A percentile compares a stretch with the other conserved stretches of the same genome.
These are phyloP conservation scores for Actinia equina DNA, from an alignment of 64 coral and sea anemone genomes.

Conservation along the genomic window DNA sequence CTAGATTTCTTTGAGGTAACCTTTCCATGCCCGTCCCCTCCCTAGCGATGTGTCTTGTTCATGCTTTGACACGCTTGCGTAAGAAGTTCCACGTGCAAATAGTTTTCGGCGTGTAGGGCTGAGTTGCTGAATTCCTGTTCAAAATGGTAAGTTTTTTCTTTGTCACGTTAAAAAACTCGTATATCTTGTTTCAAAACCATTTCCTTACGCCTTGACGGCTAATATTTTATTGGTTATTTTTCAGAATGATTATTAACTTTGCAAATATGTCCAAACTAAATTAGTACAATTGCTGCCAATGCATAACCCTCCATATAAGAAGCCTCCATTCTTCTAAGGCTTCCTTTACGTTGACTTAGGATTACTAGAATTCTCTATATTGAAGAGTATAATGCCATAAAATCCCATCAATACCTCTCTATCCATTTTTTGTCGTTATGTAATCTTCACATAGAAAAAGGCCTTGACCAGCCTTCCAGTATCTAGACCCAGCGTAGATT, in stretches of 20 bases:
- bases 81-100: conserved; percentile 24
- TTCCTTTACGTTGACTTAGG: background rate
- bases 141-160: conserved; percentile 20
- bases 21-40: background rate
- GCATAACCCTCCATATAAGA: background rate
- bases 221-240: background rate
- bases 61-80: conserved; percentile 4
- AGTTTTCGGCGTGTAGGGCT: background rate
- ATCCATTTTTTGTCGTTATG: background rate
- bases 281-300: background rate
- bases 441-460: no score
- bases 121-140: background rate
- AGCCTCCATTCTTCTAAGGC: background rate
- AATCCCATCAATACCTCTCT: background rate
- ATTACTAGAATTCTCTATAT: background rate
- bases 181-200: background rate
- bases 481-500: no score
- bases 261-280: background rate
- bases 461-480: no score
- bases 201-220: background rate
- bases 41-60: background rate
- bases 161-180: background rate
- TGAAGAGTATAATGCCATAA: background rate
- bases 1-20: background rate
- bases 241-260: background rate